phyloP scores from a whole-genome alignment of 2,888 invertebrate species.

The Acleris literana region DNA sequence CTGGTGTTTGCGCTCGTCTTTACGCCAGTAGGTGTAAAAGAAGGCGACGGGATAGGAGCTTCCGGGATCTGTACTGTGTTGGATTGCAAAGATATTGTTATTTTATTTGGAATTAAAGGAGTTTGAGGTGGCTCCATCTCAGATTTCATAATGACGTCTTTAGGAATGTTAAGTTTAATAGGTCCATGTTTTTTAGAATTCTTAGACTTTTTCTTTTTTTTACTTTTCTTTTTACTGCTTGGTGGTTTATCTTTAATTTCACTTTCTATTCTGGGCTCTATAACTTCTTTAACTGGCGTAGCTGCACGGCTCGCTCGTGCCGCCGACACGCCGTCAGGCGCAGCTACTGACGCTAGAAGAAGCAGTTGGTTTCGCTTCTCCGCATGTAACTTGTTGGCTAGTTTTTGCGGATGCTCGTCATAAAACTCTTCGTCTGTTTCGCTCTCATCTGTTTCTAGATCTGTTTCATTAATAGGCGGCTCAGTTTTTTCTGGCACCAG shows the following conservation, averaged over 20 bases:
- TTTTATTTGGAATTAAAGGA: slow-evolving; percentile 69
- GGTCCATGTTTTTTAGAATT: slow-evolving; percentile 77
- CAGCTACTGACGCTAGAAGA: slow-evolving; percentile 84
- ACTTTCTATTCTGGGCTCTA: slow-evolving; percentile 61
- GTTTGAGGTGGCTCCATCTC: slow-evolving; percentile 53
- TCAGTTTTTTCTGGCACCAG: slow-evolving; percentile 80
- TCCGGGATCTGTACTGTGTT: slow-evolving; percentile 79
- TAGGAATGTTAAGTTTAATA: slow-evolving; percentile 85
- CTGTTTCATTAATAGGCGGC: slow-evolving; percentile 89
- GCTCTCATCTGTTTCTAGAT: slow-evolving; percentile 92
- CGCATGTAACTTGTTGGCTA: slow-evolving; percentile 88
- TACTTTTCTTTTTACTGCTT: slow-evolving; percentile 86
- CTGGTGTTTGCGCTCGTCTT: slow-evolving; percentile 53
- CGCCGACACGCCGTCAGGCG: slow-evolving; percentile 82
- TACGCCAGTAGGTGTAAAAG: slow-evolving; percentile 41
- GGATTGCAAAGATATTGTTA: slow-evolving; percentile 78
- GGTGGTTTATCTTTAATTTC: slow-evolving; percentile 60
- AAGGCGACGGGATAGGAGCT: slow-evolving; percentile 50
- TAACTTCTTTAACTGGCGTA: slow-evolving; percentile 79
- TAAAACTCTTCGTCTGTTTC: slow-evolving; percentile 95
- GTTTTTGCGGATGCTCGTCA: slow-evolving; percentile 90
- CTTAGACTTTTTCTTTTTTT: slow-evolving; percentile 84
- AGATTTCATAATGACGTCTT: slow-evolving; percentile 67
- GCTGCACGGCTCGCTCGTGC: slow-evolving; percentile 86
- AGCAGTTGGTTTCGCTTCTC: slow-evolving; percentile 89